Percentiles rank a stretch among this genome's conserved stretches.
Conservation (phyloP, 2,113 vertebrate species). For the Macheiramphus alcinus region DNA sequence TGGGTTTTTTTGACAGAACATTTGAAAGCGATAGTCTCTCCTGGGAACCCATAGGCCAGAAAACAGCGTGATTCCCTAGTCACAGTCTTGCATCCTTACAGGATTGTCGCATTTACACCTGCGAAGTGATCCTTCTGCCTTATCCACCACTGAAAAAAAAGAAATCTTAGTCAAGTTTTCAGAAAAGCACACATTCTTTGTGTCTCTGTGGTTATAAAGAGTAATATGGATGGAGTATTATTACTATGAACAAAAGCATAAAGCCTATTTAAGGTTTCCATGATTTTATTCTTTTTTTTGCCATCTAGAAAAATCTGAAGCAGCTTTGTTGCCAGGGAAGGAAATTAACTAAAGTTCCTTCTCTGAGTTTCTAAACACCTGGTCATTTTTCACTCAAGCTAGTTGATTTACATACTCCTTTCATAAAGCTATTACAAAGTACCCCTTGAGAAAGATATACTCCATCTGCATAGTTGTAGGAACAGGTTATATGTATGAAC, state of each 20-base stretch:
- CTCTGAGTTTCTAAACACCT: neutral
- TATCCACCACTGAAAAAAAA: neutral
- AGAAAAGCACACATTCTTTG: neutral
- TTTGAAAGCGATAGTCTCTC: neutral
- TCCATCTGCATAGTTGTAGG: neutral
- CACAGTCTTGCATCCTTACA: neutral
- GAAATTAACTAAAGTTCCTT: neutral
- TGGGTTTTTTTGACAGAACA: neutral
- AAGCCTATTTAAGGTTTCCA: neutral
- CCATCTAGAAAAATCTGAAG: neutral
- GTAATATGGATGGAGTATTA: neutral
- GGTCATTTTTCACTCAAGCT: neutral
- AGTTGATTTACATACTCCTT: neutral
- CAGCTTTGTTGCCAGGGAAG: neutral
- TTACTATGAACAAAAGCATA: neutral
- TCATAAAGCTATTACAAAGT: neutral
- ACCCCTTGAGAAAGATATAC: neutral
- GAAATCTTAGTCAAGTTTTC: neutral
- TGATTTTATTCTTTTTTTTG: neutral
- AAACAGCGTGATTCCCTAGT: rapidly evolving
- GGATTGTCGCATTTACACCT: neutral
- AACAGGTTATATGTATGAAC: neutral
- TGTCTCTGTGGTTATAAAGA: neutral
- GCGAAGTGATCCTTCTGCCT: neutral
- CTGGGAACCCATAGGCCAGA: neutral